Base-by-base conservation (phyloP, 2,797 vertebrate species). In the Ceryle rudis region DNA sequence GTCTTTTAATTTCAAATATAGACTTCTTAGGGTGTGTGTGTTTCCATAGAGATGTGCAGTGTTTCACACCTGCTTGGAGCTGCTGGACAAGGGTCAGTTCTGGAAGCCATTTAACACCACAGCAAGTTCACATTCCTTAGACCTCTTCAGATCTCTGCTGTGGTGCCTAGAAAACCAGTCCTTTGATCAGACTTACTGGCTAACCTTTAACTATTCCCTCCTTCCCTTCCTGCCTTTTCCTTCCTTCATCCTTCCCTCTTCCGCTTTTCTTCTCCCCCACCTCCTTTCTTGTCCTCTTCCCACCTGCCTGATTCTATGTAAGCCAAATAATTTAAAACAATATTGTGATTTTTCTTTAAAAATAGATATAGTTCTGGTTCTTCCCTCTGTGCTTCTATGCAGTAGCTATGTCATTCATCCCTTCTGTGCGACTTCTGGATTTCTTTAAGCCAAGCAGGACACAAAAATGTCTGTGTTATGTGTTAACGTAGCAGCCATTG, bases 71-170 rank as follows among this genome's bases (percentile, higher is more conserved):
- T 41, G 47, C 49, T 55, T 42, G 20, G 10, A 71, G 41, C 3
- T 74, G 23, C 35, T 33, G 41, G 75, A 65, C 47, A 67, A 88
- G 80, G 82, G 88, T 86, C 80, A 78, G 69, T 44, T 94, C 90
- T 94, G 82, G 86, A 97, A 94, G 72, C 80, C 57, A 86, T 92
- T 93, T 93, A 93, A 41, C 35, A 52, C 35, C 10, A 23, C 33
- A 52, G 51, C 57, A 71, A 78, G 77, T 47, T 54, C 69, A 71
- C 82, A 94, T 93, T 95, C 88, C 75, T 90, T 47, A 60, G 49
- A 22, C 22, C 51, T 82, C 90, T 78, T 93, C 29, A 93, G 77
- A 92, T 85, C 39, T 89, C 67, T 67, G 42, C 71, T 85, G 47
- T 3, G 1, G 39, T 52, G 79, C 79, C 79, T 66, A 80, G 69